phyloP scores from a whole-genome alignment of 2,113 vertebrate species.

The Acrocephalus arundinaceus region DNA sequence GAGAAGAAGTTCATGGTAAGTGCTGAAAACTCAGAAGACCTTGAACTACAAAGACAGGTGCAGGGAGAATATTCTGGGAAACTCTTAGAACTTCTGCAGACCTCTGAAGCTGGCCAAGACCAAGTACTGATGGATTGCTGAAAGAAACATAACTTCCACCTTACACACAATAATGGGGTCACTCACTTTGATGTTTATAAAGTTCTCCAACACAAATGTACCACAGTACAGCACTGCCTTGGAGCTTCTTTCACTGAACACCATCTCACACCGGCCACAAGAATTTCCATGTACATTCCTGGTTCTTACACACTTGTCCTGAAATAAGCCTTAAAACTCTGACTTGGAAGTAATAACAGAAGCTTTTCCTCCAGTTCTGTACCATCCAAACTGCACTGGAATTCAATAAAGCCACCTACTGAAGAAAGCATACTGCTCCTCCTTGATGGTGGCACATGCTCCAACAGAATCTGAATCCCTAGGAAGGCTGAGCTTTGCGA shows the following conservation, averaged over 20 bases:
- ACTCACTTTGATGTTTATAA: background rate
- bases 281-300: background rate
- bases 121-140: background rate
- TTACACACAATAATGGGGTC: rapidly evolving
- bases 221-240: background rate
- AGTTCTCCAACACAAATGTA: background rate
- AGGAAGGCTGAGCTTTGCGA: background rate
- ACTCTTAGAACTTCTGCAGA: background rate
- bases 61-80: background rate
- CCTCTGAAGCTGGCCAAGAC: background rate
- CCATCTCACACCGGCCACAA: rapidly evolving
- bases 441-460: background rate
- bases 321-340: background rate
- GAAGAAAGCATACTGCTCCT: background rate
- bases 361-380: background rate
- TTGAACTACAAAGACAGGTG: background rate
- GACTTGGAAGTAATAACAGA: background rate
- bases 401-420: background rate
- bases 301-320: background rate
- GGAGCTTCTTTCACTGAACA: background rate
- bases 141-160: background rate
- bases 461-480: background rate
- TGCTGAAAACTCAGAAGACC: background rate
- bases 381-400: background rate
- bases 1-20: background rate